Base-by-base conservation (phyloP, 1,140 invertebrate species). In the Pseudomyrmex concolor region DNA sequence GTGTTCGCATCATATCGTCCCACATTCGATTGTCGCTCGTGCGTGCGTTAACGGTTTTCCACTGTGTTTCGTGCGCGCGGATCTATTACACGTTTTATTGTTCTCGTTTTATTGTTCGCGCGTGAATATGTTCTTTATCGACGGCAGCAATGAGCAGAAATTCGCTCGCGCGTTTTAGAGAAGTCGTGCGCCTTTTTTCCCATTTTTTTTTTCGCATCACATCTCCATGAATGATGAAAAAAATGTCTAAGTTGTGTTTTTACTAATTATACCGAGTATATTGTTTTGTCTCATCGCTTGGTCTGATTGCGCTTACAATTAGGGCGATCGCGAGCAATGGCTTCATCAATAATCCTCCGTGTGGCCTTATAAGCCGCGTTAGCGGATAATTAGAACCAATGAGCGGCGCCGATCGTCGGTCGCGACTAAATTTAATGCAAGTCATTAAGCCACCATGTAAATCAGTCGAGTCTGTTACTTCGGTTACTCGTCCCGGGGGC, bases 11-110 rank as follows among this genome's bases (percentile, higher is more conserved):
- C 59, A 63, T 25, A 25, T 85, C 76, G 86, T 87, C 66, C 86
- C 72, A 85, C 68, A 83, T 85, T 86, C 86, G 87, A 85, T 87
- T 85, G 86, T 83, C 81, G 83, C 25, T 76, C 55, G 59, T 54
- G 22, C 64, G 50, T 70, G 34, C 68, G 83, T 77, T 60, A 85
- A 85, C 68, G 78, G 64, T 85, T 86, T 71, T 48, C 84, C 25
- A 60, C 51, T 60, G 55, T 80, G 34, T 34, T 34, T 45, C 54
- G 17, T 34, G 34, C 85, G 51, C 10, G 80, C 50, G 59, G 55
- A 84, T 83, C 73, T 86, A 78, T 87, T 87, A 64, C 34, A 64
- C 34, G 10, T 57, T 34, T 19, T 57, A 84, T 81, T 81, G 50
- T 25, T 25, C 60, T 3, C 50, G 68, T n/a, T 50, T 73, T 62